Base-by-base conservation (phyloP, 2,888 invertebrate genomes). In the Tetramorium bicarinatum region DNA sequence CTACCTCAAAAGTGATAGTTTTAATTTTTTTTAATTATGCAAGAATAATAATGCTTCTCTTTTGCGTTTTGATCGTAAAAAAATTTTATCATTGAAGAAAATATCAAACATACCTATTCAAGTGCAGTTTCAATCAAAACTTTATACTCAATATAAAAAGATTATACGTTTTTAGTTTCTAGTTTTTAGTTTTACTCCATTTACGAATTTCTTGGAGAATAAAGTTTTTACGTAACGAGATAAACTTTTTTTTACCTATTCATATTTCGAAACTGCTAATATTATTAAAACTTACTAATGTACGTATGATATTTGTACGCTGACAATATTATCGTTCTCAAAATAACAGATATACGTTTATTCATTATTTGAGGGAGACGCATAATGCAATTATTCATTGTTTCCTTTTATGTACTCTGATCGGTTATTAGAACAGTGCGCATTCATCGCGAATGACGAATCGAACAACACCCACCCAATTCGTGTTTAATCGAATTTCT, bases 301-400 rank as follows among this genome's bases (percentile, higher is more conserved):
- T 25, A 64, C 2, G 13, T 29, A n/a, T 29, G 18, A 15, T 25
- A 67, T 52, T 66, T 41, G 1, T 29, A 38, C 11, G 7, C 7
- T 38, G 9, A n/a, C 1, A 38, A 52, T 44, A 69, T 71, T 8
- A 3, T 29, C 49, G 25, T 34, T 64, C 7, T n/a, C 29, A 11
- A 72, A 81, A 75, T 34, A 76, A 85, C 71, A 77, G 69, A 72
- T 47, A 67, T 47, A 74, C 71, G 44, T 86, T 86, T 75, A 81
- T 82, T 56, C 21, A 34, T 75, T 29, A 54, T 15, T 61, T 72
- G 34, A 72, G 25, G 21, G n/a, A 54, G 25, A 59, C 15, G 41
- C 34, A 89, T 85, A 89, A 90, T 84, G 67, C 67, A 13, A 18
- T 66, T 82, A 54, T 90, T 87, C 81, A 83, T 84, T 38, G 11